These are phyloP conservation scores for Carcharodon carcharias DNA, from an alignment of 2,797 vertebrate genomes.

Conservation along the genomic window DNA sequence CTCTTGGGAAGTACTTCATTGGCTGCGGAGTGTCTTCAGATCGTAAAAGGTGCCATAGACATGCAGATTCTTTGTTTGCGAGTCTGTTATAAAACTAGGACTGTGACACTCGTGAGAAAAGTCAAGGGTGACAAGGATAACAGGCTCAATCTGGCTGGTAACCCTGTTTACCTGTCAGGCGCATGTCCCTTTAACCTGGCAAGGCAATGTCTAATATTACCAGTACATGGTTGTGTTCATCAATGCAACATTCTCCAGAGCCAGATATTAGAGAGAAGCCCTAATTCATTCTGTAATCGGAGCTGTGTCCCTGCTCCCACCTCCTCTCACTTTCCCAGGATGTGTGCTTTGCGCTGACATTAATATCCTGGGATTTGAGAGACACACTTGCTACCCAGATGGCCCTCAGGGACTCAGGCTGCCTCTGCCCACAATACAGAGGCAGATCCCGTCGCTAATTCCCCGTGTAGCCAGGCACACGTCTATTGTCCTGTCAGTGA, in stretches of 20 bases:
- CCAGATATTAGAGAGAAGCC: not conserved
- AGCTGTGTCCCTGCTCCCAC: not conserved
- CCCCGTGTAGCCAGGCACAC: not conserved
- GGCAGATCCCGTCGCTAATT: constrained; percentile 29
- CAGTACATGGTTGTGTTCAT: not conserved
- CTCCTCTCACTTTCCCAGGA: not conserved
- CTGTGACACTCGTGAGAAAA: too few species aligned
- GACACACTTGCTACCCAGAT: constrained; percentile 6
- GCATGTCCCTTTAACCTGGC: too few species aligned
- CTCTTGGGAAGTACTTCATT: too few species aligned
- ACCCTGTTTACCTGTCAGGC: too few species aligned
- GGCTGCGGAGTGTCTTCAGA: too few species aligned
- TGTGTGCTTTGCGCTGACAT: not conserved
- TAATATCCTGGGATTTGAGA: not conserved
- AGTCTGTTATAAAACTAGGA: too few species aligned
- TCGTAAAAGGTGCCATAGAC: too few species aligned
- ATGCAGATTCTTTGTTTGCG: too few species aligned
- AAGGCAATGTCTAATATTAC: too few species aligned
- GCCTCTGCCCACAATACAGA: constrained; percentile 5
- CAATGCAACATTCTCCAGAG: not conserved
- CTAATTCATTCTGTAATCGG: not conserved
- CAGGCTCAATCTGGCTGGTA: too few species aligned
- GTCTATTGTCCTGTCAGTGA: not conserved
- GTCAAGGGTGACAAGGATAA: too few species aligned
- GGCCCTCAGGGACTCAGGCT: not conserved